Percentiles rank a stretch among this genome's conserved stretches.
phyloP scores from a whole-genome alignment of 2,113 vertebrate species.

The Polypterus bichir region DNA sequence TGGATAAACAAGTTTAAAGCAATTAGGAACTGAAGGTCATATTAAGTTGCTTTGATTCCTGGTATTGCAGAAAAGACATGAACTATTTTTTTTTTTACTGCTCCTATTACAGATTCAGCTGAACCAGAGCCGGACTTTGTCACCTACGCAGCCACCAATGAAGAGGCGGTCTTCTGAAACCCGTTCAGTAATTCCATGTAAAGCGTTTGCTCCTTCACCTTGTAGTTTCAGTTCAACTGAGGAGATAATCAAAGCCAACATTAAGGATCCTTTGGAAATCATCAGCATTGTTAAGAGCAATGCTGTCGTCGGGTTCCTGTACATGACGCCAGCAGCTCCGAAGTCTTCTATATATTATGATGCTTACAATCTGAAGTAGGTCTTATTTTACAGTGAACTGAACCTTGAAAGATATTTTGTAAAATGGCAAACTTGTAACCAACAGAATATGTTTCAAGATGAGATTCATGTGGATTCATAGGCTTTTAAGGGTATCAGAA shows the following conservation, averaged over 20 bases:
- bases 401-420: no score
- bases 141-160: constrained; percentile 29
- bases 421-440: no score
- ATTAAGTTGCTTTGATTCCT: neutral
- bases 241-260: constrained; percentile 46
- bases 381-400: neutral
- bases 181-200: constrained; percentile 20
- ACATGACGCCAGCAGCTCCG: constrained; percentile 44
- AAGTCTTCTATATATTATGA: constrained; percentile 49
- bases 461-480: no score
- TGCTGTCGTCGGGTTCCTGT: constrained; percentile 55
- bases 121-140: constrained; percentile 15
- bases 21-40: neutral
- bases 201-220: constrained; percentile 11
- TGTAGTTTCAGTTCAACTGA: constrained; percentile 34
- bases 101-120: constrained; percentile 8
- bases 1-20: neutral
- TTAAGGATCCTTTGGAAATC: constrained; percentile 46
- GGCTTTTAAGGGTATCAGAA: no score
- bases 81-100: constrained; percentile 2
- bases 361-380: constrained; percentile 50
- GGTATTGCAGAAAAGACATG: neutral
- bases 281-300: constrained; percentile 46
- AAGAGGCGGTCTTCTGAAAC: constrained; percentile 19
- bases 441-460: no score